phyloP scores from a whole-genome alignment of 2,888 invertebrate species.

The Iselma pallidipennis region DNA sequence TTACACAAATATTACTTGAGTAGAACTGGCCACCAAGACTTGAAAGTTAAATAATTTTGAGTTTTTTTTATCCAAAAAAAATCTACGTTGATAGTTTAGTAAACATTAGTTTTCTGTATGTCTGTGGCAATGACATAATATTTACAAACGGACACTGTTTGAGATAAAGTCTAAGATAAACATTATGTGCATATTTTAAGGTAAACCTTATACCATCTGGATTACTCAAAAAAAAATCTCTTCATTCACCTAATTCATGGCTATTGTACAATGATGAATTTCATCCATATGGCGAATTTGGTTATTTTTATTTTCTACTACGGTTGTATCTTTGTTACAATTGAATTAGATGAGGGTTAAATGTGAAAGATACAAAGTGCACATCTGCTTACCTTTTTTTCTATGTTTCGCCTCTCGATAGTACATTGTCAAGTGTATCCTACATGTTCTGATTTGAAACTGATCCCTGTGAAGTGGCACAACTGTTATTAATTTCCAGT shows the following conservation, averaged over 20 bases:
- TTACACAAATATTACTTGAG: background rate
- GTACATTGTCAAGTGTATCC: conserved; percentile 42
- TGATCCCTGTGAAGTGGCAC: conserved; percentile 38
- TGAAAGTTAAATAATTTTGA: background rate
- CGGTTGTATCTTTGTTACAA: background rate
- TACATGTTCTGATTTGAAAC: conserved; percentile 28
- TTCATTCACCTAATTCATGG: background rate
- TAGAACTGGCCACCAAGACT: no score
- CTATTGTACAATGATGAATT: background rate
- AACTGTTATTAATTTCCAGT: conserved; percentile 33
- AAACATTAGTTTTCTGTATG: background rate
- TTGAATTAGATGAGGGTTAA: conserved; percentile 9
- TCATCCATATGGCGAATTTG: conserved; percentile 1
- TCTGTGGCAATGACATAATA: background rate
- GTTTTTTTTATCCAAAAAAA: no score
- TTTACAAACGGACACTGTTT: background rate
- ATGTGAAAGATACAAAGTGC: conserved; percentile 27
- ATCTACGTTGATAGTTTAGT: background rate
- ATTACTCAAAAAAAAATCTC: background rate
- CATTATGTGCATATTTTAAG: background rate
- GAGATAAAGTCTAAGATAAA: background rate
- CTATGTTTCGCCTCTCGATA: conserved; percentile 6
- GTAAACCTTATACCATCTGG: background rate
- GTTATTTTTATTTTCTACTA: background rate
- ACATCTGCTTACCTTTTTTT: conserved; percentile 38